A percentile compares a stretch with the other conserved stretches of the same genome.
phyloP scores from a whole-genome alignment of 2,797 vertebrate genomes.

The Lepidocolaptes lacrymiger region DNA sequence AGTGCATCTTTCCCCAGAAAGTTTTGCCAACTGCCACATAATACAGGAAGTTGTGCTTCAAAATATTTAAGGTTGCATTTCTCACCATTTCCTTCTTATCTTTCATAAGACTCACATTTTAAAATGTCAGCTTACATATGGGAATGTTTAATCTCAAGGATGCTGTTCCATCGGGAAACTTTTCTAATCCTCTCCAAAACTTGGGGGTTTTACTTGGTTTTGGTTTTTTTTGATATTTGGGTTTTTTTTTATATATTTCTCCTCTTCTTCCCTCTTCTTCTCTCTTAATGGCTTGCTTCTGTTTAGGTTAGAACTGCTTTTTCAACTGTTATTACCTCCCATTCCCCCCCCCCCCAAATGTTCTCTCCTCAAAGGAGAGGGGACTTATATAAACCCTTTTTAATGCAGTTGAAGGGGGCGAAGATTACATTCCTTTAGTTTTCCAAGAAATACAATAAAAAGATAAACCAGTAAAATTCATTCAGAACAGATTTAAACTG shows the following conservation, averaged over 20 bases:
- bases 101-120: slow-evolving; percentile 73
- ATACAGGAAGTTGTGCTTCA: slow-evolving; percentile 73
- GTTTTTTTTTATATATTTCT: neutral
- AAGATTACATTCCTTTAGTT: neutral
- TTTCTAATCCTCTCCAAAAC: slow-evolving; percentile 50
- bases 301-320: slow-evolving; percentile 10
- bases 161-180: slow-evolving; percentile 62
- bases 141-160: slow-evolving; percentile 75
- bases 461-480: neutral
- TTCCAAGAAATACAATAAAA: neutral
- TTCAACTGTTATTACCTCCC: neutral
- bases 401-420: accelerated
- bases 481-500: neutral
- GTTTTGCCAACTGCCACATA: slow-evolving; percentile 71
- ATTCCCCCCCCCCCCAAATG: neutral
- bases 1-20: slow-evolving; percentile 40
- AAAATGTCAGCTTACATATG: slow-evolving; percentile 75
- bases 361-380: neutral
- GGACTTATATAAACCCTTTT: neutral
- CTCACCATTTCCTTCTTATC: slow-evolving; percentile 79
- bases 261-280: neutral
- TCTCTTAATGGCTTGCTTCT: neutral
- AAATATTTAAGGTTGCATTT: slow-evolving; percentile 80
- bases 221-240: no score
- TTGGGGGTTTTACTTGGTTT: neutral